Percentiles rank a stretch among this genome's conserved stretches.
Conservation (phyloP, 2,888 invertebrate genomes). For the Drosophila longiperda region DNA sequence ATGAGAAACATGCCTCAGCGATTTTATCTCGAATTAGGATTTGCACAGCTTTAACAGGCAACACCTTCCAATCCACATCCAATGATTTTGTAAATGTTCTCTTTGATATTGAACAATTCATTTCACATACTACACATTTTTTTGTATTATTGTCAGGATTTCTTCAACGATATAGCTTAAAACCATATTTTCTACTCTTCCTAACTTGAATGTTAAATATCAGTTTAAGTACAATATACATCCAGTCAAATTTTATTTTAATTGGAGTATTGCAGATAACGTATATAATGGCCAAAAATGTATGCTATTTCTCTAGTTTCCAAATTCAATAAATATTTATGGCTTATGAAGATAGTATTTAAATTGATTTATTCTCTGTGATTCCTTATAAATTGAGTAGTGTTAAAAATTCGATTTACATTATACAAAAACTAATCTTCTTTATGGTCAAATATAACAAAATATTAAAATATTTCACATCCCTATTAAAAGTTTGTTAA, state of each 20-base stretch:
- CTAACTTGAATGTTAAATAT: neutral
- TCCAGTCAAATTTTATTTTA: neutral
- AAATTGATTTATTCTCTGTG: neutral
- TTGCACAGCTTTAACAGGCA: neutral
- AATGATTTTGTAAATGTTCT: neutral
- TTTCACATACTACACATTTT: neutral
- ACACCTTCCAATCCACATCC: neutral
- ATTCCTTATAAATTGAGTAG: neutral
- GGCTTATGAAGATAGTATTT: neutral
- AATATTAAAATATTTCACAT: neutral
- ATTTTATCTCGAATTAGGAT: slow-evolving; percentile 47
- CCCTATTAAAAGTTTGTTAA: neutral
- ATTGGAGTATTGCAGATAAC: neutral
- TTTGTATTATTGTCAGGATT: neutral
- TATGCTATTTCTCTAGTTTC: neutral
- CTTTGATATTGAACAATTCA: neutral
- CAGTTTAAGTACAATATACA: neutral
- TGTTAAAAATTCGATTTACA: neutral
- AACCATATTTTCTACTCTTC: neutral
- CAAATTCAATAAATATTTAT: neutral
- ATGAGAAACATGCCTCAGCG: slow-evolving; percentile 32
- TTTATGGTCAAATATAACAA: neutral
- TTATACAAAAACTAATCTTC: neutral
- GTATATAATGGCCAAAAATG: neutral
- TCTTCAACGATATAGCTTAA: neutral